Base-by-base conservation (phyloP, 2,113 vertebrate species). In the Serinus canaria region DNA sequence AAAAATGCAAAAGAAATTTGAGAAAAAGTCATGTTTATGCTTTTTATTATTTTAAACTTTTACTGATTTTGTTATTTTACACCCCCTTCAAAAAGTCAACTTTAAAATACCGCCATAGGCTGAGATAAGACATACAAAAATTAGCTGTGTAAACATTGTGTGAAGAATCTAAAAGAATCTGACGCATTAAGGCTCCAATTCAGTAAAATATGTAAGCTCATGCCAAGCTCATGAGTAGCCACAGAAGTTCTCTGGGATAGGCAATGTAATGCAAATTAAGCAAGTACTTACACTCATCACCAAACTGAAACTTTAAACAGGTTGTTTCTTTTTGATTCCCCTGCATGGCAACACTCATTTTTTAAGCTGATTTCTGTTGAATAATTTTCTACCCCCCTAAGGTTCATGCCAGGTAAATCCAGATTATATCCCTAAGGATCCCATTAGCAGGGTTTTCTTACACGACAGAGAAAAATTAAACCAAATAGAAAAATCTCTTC, bases 41-140 rank as follows among this genome's bases (percentile, higher is more conserved):
- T 39, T 30, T 81, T 82, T 91, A 92, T 95, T 94, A 96, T 96
- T 96, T 92, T 92, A 87, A 92, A 87, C 13, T 93, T 97, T 81
- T 81, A 87, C 80, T 52, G 43, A 67, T 82, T 92, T 84, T 1
- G 23, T 92, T 90, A 92, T 77, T 89, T 95, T 70, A 87, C 46
- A 53, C 44, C 44, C 74, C 35, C 43, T 63, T 70, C 49, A 76
- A 73, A 90, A 86, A 73, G 37, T 68, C 82, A 93, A 18, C n/a
- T 94, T 78, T 52, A 88, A 93, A 94, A 70, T 74, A 92, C 25
- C 13, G 4, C 35, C 25, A 6, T 37, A 92, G 76, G 77, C 70
- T 79, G 77, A 89, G 88, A 96, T 58, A 84, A 83, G 90, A 87
- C 63, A 75, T 43, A 94, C 64, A 93, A 93, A 95, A 72, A 68